Evolutionary conservation across 2,797 vertebrate genomes (phyloP), one percentile per base, ranked within the genome.

Genomic region (Podarcis siculus): DNA sequence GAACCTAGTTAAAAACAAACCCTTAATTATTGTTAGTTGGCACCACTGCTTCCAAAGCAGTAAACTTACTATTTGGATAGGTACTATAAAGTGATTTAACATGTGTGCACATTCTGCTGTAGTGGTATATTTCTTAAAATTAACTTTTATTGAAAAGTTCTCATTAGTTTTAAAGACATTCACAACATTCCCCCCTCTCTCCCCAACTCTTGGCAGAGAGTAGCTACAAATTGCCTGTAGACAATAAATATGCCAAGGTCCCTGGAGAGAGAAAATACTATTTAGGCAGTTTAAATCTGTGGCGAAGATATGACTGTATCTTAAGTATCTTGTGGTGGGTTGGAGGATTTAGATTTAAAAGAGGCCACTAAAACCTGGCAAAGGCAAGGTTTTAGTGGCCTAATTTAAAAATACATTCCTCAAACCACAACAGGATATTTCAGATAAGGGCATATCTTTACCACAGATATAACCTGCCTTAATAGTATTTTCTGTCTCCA

Each of bases 391-490:
- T 39, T 67, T 30, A 45, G 35, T 23, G 9, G 39, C 82, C 92
- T 94, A 77, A 19, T 82, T 90, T 88, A 93, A 92, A 86, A 92
- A 76, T 25, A 85, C 55, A 91, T 92, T 85, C 85, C 93, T 89
- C 82, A 90, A 85, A 90, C 93, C 87, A 94, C 77, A 37, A 94
- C 77, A 37, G 37, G n/a, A 15, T 93, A 55, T 90, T 95, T 87
- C 30, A 88, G 93, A 92, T 94, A 88, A 90, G 55, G 77, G n/a
- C 6, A 21, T 79, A 79, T 32, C 5, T n/a, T 79, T 30, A 55
- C 49, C 49, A 19, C 49, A n/a, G 17, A 23, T 64, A 19, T 64
- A 64, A 64, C 61, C 61, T 64, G 42, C 27, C 25, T 39, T 30
- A 78, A 23, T 45, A 25, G n/a, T 23, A 79, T 27, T n/a, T n/a